Evolutionary conservation across 2,888 invertebrate species (phyloP), one percentile per base, ranked within the genome.

Genomic region (Drosophila bunnanda): DNA sequence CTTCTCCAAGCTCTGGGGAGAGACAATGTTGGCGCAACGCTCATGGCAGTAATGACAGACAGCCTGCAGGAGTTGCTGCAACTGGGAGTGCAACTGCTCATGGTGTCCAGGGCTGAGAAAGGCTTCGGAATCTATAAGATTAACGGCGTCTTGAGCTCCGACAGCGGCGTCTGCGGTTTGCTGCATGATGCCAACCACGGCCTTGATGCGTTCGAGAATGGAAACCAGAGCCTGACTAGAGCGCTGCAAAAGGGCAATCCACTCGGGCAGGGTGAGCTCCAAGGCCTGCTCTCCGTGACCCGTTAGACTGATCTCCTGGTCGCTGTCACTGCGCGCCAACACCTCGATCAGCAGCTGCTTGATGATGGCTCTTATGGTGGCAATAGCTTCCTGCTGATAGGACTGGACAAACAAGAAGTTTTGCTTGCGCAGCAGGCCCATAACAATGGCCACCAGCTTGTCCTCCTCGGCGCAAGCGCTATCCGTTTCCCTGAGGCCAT

Each of bases 1-100:
- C 77, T 95, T 95, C 81, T 95, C 96, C 74, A 95, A 94, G 77
- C 95, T 95, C 92, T 95, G 96, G 7, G 96, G 96, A 52, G 96
- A 95, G 66, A 98, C 95, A 61, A 98, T 94, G 92, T 97, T 97
- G 65, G 97, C 97, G 92, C 98, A 96, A 77, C 98, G 94, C 91
- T 99, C 98, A 92, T 98, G 97, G 81, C 98, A 97, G 91, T 96
- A 97, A 93, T 98, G 97, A 91, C 97, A 97, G 46, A 98, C 94
- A n/a, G 96, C 95, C 43, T 94, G 94, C 53, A 98, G 93, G 90
- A 98, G 94, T 86, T 97, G 96, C 73, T 94, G 94, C 54, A 98
- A 93, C 91, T 96, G 96, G 13, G 93, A 93, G 71, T 94, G 94
- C 9, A 97, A 95, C 69, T 94, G 94, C 58, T 92, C 91, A 80